phyloP scores from a whole-genome alignment of 2,113 vertebrate species.

The Sinocyclocheilus rhinocerous region DNA sequence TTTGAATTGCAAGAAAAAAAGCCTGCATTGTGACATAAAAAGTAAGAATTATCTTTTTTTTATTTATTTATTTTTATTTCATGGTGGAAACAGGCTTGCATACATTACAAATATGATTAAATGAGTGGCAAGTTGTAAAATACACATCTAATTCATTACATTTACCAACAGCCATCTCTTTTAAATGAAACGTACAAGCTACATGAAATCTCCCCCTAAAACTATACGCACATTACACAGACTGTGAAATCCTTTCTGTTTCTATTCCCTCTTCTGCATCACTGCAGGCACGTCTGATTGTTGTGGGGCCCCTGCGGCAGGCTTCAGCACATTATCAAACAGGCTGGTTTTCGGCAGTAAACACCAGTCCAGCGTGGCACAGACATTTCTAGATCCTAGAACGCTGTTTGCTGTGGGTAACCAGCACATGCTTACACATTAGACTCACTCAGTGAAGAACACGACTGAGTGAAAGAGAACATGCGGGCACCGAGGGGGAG shows the following conservation, averaged over 20 bases:
- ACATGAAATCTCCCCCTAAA: background rate
- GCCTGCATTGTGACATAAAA: no score
- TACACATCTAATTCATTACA: background rate
- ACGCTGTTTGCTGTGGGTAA: constrained; percentile 27
- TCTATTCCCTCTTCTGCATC: constrained; percentile 1
- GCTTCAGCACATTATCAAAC: constrained; percentile 16
- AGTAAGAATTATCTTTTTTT: no score
- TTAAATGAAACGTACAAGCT: background rate
- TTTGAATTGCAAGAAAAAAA: no score
- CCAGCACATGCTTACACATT: constrained; percentile 17
- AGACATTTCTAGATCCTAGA: constrained; percentile 11
- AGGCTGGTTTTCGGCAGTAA: background rate
- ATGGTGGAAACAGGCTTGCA: background rate
- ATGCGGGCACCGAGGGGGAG: constrained; percentile 52
- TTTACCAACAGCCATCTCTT: background rate
- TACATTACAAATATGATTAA: background rate
- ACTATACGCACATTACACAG: background rate
- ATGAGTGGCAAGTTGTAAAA: background rate
- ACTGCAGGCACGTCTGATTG: background rate
- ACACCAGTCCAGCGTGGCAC: constrained; percentile 18
- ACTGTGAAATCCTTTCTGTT: background rate
- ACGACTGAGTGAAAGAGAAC: constrained; percentile 21
- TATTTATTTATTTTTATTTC: no score
- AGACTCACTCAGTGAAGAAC: constrained; percentile 18
- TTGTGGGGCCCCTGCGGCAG: constrained; percentile 10